phyloP scores from a whole-genome alignment of 2,888 invertebrate species.

The Dichetophora obliterata region DNA sequence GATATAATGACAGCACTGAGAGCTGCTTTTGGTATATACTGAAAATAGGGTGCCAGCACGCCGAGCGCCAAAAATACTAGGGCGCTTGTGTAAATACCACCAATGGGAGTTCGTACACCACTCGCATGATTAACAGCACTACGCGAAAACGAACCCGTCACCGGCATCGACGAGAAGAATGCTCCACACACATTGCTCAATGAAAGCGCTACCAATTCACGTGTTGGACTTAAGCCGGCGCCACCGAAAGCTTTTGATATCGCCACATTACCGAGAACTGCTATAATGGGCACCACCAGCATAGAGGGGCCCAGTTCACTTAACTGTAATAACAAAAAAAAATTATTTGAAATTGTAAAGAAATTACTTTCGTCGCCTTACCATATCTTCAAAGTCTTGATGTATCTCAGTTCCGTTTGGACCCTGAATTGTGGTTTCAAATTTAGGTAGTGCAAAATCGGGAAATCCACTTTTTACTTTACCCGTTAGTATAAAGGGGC shows the following conservation, averaged over 20 bases:
- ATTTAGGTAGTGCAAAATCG: conserved; percentile 77
- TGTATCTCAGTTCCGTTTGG: conserved; percentile 59
- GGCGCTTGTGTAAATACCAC: conserved; percentile 85
- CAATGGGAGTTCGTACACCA: conserved; percentile 90
- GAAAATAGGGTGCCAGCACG: conserved; percentile 89
- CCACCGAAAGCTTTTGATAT: conserved; percentile 95
- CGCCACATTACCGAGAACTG: conserved; percentile 92
- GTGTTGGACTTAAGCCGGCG: conserved; percentile 87
- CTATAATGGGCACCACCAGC: conserved; percentile 88
- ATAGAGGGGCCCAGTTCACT: conserved; percentile 88
- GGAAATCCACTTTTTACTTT: conserved; percentile 80
- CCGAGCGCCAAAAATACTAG: conserved; percentile 87
- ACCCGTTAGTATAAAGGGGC: conserved; percentile 83
- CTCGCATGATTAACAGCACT: conserved; percentile 97
- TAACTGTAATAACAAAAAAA: conserved; percentile 68
- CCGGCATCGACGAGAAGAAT: conserved; percentile 91
- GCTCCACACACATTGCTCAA: conserved; percentile 88
- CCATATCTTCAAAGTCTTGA: conserved; percentile 64
- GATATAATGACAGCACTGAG: conserved; percentile 94
- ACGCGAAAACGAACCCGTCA: conserved; percentile 89
- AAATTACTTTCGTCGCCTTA: conserved; percentile 38
- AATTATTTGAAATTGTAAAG: neutral
- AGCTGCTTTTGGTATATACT: conserved; percentile 89
- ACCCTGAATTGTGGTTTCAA: conserved; percentile 72
- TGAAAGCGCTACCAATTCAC: conserved; percentile 89